A percentile compares a stretch with the other conserved stretches of the same genome.
These are phyloP conservation scores for Sericinus montela DNA, from an alignment of 2,888 invertebrate species.

Conservation along the genomic window DNA sequence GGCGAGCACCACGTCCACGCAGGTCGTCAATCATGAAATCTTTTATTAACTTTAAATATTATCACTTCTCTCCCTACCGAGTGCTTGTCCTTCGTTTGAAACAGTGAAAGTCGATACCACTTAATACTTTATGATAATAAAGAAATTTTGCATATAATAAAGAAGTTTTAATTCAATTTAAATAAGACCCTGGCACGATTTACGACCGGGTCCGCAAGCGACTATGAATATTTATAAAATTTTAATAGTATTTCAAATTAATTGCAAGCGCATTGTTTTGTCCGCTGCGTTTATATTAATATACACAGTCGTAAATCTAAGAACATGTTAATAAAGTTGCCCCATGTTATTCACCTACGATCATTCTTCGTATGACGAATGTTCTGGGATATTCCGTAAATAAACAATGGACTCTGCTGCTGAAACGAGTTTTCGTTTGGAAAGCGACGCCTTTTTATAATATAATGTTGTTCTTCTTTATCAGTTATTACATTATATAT, in stretches of 20 bases:
- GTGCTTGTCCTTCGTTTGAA: too few species aligned
- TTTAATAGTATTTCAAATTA: not conserved
- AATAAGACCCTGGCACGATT: not conserved
- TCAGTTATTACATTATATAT: too few species aligned
- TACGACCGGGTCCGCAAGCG: not conserved
- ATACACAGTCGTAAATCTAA: slow-evolving; percentile 7
- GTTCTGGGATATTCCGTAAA: not conserved
- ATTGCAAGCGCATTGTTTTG: not conserved
- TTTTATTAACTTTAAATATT: too few species aligned
- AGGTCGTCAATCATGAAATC: too few species aligned
- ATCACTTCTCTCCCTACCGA: too few species aligned
- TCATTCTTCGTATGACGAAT: not conserved
- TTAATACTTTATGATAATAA: too few species aligned
- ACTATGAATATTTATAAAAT: slow-evolving; percentile 1
- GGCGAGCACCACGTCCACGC: too few species aligned
- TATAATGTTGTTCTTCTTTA: not conserved
- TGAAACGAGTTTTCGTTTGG: not conserved
- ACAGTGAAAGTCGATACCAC: too few species aligned
- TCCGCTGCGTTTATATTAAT: slow-evolving; percentile 10
- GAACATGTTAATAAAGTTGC: not conserved
- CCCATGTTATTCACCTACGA: not conserved
- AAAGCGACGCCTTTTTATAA: not conserved
- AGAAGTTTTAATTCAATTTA: not conserved
- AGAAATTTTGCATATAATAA: not conserved
- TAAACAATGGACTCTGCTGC: not conserved